Percentiles rank a stretch among this genome's conserved stretches.
These are phyloP conservation scores for Poecile atricapillus DNA, from an alignment of 2,113 vertebrate genomes.

Conservation along the genomic window DNA sequence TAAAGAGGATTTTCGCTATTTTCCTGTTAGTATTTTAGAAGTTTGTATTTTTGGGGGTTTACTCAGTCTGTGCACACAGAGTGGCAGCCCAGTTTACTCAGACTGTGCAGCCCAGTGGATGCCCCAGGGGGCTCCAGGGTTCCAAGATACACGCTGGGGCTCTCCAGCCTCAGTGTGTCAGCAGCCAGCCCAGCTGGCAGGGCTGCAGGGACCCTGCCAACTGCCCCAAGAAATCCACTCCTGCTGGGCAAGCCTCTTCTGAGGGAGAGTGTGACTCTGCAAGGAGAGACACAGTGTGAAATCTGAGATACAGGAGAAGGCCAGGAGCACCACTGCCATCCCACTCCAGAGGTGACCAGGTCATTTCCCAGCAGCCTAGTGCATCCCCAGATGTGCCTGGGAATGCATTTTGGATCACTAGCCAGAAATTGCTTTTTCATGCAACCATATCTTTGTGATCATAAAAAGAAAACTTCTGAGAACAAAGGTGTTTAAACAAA, in stretches of 20 bases:
- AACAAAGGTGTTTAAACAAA: neutral
- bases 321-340: neutral
- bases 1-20: neutral
- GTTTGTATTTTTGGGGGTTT: neutral
- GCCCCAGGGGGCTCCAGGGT: neutral
- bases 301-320: neutral
- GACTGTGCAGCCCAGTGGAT: neutral
- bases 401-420: neutral
- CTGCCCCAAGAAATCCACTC: neutral
- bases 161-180: neutral
- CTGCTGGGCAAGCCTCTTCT: neutral
- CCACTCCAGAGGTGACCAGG: fast-evolving
- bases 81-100: neutral
- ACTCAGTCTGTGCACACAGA: neutral
- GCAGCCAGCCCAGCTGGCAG: neutral
- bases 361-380: neutral
- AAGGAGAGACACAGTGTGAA: neutral
- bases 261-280: neutral
- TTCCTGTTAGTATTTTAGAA: neutral
- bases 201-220: neutral
- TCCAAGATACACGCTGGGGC: too few species aligned
- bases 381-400: neutral
- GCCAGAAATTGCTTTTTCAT: neutral
- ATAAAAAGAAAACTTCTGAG: neutral
- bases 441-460: neutral